Conservation (phyloP, 2,888 invertebrate species). For the Eupeodes luniger region DNA sequence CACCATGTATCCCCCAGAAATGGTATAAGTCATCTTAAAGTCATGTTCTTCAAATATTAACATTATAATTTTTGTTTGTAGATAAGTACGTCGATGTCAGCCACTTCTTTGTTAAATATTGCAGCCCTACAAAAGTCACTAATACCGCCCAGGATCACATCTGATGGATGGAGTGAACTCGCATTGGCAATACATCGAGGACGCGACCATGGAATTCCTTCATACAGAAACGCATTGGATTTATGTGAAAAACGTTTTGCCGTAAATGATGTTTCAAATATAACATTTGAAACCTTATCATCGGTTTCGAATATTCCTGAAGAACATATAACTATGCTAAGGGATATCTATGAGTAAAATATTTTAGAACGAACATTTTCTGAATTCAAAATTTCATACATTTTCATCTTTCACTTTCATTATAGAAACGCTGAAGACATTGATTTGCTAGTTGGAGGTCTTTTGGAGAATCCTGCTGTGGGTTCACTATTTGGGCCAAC, state of each 20-base stretch:
- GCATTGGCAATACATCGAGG: constrained; percentile 87
- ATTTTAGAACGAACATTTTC: too few species aligned
- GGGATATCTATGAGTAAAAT: constrained; percentile 88
- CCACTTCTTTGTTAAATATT: constrained; percentile 87
- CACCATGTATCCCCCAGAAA: constrained; percentile 89
- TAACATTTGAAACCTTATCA: constrained; percentile 80
- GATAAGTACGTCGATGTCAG: constrained; percentile 86
- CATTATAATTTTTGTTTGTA: constrained; percentile 77
- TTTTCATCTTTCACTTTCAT: constrained; percentile 23
- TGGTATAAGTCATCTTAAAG: constrained; percentile 85
- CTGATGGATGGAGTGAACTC: constrained; percentile 85
- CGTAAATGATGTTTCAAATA: constrained; percentile 78
- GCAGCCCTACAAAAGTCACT: constrained; percentile 86
- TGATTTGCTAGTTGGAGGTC: constrained; percentile 93
- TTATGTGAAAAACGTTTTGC: constrained; percentile 85
- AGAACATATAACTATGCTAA: constrained; percentile 87
- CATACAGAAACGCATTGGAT: constrained; percentile 89
- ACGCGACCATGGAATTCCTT: constrained; percentile 92
- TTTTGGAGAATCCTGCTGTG: constrained; percentile 91
- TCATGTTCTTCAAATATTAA: background rate
- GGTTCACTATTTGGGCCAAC: constrained; percentile 95
- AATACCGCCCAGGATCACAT: constrained; percentile 82
- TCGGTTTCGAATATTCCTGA: constrained; percentile 82
- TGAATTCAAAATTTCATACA: background rate
- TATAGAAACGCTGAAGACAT: constrained; percentile 89